Base-by-base conservation (phyloP, 2,797 vertebrate species). In the Carduelis carduelis region DNA sequence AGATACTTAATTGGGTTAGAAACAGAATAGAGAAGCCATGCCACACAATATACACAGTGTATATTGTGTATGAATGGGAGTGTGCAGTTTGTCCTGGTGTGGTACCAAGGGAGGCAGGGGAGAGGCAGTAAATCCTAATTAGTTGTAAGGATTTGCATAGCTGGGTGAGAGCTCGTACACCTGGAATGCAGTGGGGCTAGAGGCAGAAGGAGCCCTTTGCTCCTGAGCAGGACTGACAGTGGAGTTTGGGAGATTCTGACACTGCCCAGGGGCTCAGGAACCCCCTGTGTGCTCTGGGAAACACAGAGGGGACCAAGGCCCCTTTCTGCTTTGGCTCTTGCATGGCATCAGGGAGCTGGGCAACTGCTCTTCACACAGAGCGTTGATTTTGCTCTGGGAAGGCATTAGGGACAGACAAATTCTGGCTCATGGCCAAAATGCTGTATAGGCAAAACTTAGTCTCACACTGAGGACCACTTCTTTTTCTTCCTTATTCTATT, bases 381-480 rank as follows among this genome's bases (percentile, higher is more conserved):
- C 0, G 0, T 21, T 32, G n/a, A 2, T 24, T 57, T 60, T 69
- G 41, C 9, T 70, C 2, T 14, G 30, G 59, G 39, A 32, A 43
- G 24, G 27, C 30, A 22, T 50, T 17, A 34, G 17, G 7, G 79
- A 63, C 35, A 61, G 37, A 10, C 17, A 35, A 75, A 65, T 55
- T 83, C 61, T 86, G 35, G 23, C 49, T 93, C 13, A 0, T 30
- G n/a, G 37, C 53, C 66, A 30, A 22, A 57, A 14, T 11, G 27
- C 55, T 53, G 4, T 3, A 12, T 7, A 32, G 37, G 52, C 80
- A 74, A 43, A 60, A 82, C 34, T 49, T 14, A 11, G 16, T n/a
- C 43, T 37, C 50, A 16, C 26, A 3, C 3, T 12, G 22, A 52
- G 49, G 23, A 53, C 8, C 30, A 22, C 18, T 57, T 35, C 74